Base-by-base conservation (phyloP, 2,888 invertebrate genomes). In the Dryobotodes eremita region DNA sequence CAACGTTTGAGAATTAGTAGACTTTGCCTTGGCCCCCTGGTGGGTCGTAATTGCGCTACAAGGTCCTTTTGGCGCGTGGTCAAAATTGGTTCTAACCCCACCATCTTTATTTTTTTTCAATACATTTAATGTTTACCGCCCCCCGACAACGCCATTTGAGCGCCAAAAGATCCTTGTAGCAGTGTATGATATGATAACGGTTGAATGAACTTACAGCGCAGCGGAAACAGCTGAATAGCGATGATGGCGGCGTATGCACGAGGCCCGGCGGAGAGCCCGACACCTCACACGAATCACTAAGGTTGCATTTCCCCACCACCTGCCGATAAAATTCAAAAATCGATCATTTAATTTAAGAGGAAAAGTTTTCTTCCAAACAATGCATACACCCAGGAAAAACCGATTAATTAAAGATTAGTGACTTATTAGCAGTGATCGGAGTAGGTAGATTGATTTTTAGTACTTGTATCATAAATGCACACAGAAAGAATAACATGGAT, bases 191-290 rank as follows among this genome's bases (percentile, higher is more conserved):
- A 64, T 59, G 31, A 46, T 26, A 53, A 73, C 66, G 53, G 65
- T 59, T 61, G 26, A 57, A 50, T 72, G n/a, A 68, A 91, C 95
- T 94, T 92, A 96, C 96, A 83, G 95, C 93, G 85, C 96, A 96
- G 79, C 93, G 93, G 83, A 96, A 96, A 89, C 96, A 96, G 90
- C 94, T 92, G 87, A 96, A 95, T 1, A 96, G 86, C 13, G 94
- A 93, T 2, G 94, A 92, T 15, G 92, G 90, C 5, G 94, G 89
- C 36, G 92, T 85, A 57, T 83, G 90, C 4, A 83, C 86, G 46
- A 79, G 85, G 5, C 89, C 80, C 3, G 73, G 82, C n/a, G 89
- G 88, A 15, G 91, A 90, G 6, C 73, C 79, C 1, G 89, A 80
- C 64, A 80, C 85, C 46, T 92, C 91, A 68, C 89, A 86, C 7